A percentile compares a stretch with the other conserved stretches of the same genome.
phyloP scores from a whole-genome alignment of 2,888 invertebrate species.

The Periphyllus acericola region DNA sequence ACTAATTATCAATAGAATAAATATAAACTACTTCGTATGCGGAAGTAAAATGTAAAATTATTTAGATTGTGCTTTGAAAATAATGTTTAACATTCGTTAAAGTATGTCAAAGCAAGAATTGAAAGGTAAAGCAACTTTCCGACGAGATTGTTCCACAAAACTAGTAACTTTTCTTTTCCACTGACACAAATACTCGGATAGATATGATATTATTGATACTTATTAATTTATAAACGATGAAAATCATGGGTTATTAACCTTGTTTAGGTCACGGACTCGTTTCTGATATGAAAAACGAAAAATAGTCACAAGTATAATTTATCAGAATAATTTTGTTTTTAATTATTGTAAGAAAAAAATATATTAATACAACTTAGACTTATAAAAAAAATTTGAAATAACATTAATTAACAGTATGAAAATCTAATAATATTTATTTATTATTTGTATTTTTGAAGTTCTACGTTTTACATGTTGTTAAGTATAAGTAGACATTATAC shows the following conservation, averaged over 20 bases:
- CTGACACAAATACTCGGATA: constrained; percentile 39
- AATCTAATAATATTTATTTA: too few species aligned
- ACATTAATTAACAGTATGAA: too few species aligned
- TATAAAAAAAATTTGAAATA: too few species aligned
- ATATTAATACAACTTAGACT: too few species aligned
- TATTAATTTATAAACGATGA: not conserved
- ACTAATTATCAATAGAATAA: not conserved
- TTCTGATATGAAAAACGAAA: too few species aligned
- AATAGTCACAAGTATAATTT: too few species aligned
- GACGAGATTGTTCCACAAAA: constrained; percentile 24
- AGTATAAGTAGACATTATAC: too few species aligned
- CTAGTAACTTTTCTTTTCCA: not conserved
- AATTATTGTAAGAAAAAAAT: too few species aligned
- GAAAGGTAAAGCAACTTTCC: constrained; percentile 40
- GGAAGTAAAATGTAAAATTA: constrained; percentile 31
- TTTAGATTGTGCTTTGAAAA: constrained; percentile 43
- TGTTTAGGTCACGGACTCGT: too few species aligned
- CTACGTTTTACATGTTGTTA: too few species aligned
- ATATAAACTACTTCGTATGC: not conserved
- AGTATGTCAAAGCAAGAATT: constrained; percentile 39
- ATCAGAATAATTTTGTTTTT: too few species aligned
- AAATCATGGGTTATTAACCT: not conserved
- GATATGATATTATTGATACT: not conserved
- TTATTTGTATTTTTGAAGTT: too few species aligned
- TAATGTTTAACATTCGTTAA: not conserved